These are phyloP conservation scores for Drosophila hamatofila DNA, from an alignment of 2,888 invertebrate genomes.

Conservation along the genomic window DNA sequence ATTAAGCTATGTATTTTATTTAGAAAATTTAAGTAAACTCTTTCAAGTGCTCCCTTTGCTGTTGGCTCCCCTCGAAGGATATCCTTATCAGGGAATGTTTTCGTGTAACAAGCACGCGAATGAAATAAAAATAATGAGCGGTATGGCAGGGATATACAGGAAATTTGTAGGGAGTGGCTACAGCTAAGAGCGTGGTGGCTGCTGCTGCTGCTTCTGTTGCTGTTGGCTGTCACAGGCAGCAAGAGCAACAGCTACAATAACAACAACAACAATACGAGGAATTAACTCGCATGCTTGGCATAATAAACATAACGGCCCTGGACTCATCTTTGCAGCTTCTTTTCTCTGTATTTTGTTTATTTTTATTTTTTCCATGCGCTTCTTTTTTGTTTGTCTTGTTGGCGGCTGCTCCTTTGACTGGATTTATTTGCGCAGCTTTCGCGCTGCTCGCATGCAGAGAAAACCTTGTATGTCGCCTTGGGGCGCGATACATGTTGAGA, in stretches of 20 bases:
- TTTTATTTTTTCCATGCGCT: neutral
- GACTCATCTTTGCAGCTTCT: constrained; percentile 26
- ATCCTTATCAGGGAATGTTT: constrained; percentile 54
- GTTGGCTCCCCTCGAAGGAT: constrained; percentile 21
- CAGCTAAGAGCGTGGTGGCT: constrained; percentile 10
- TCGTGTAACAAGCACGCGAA: constrained; percentile 68
- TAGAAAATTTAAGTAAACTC: constrained; percentile 27
- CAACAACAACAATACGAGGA: constrained; percentile 54
- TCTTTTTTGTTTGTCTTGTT: neutral
- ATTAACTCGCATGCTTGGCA: constrained; percentile 78
- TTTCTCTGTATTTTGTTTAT: constrained; percentile 2
- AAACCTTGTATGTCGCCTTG: constrained; percentile 51
- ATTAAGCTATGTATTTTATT: constrained; percentile 37
- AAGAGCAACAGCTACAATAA: constrained; percentile 18
- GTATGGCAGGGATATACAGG: neutral
- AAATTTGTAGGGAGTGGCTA: neutral
- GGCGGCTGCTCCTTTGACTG: constrained; percentile 36
- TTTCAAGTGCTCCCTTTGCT: neutral
- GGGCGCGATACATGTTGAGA: constrained; percentile 61
- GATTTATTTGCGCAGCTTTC: constrained; percentile 46
- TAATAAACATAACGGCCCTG: constrained; percentile 70
- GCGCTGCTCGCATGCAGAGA: constrained; percentile 49
- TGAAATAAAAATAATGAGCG: constrained; percentile 70
- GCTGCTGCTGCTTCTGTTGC: constrained; percentile 31
- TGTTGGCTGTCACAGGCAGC: constrained; percentile 38